Conservation (phyloP, 2,113 vertebrate species). For the Pleuronectes platessa region DNA sequence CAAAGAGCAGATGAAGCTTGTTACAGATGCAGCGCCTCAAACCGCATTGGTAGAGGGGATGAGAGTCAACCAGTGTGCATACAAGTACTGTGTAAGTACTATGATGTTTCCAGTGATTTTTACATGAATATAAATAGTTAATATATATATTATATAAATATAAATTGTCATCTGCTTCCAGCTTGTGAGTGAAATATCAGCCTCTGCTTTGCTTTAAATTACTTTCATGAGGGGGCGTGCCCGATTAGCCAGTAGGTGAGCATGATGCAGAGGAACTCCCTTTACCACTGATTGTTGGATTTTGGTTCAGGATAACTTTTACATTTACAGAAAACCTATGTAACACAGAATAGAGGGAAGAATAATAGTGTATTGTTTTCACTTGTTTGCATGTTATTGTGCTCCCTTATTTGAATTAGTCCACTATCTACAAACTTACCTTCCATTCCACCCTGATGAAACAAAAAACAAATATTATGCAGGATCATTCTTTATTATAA, state of each 20-base stretch:
- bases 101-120: not conserved
- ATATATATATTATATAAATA: no score
- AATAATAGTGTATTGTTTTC: not conserved
- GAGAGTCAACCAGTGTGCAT: conserved; percentile 22
- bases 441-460: not conserved
- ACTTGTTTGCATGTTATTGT: not conserved
- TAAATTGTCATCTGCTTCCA: no score
- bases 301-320: no score
- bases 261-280: no score
- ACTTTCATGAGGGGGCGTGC: no score
- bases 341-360: no score
- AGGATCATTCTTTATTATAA: not conserved
- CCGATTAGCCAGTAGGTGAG: no score
- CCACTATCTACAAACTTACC: not conserved
- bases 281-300: no score
- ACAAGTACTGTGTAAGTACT: conserved; percentile 72
- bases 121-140: no score
- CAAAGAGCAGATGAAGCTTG: conserved; percentile 38
- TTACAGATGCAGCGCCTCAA: conserved; percentile 67
- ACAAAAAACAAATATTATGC: not conserved
- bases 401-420: not conserved
- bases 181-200: not conserved
- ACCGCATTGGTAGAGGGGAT: not conserved
- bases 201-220: conserved; percentile 1
- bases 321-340: no score